These are phyloP conservation scores for Drepanosiphum platanoidis DNA, from an alignment of 2,888 invertebrate genomes.

Conservation along the genomic window DNA sequence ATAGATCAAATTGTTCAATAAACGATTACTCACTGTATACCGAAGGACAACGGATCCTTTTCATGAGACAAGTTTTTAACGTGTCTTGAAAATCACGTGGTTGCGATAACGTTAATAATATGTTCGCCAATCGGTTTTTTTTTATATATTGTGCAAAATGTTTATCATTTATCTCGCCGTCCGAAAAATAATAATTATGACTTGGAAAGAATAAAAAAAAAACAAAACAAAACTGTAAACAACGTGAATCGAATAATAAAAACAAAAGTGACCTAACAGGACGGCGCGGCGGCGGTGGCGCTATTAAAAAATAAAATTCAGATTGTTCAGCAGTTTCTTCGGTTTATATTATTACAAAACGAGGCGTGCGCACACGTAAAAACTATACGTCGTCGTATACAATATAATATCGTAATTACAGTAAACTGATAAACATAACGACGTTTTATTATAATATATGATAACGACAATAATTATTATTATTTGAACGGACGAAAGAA, in stretches of 20 bases:
- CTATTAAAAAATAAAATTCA: not conserved
- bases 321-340: not conserved
- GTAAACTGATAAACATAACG: no score
- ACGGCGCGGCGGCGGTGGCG: not conserved
- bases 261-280: not conserved
- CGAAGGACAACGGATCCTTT: not conserved
- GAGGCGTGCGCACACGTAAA: no score
- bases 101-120: not conserved
- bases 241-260: not conserved
- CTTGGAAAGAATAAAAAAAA: not conserved
- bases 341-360: no score
- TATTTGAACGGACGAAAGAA: not conserved
- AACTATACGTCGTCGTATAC: no score
- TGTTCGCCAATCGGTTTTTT: not conserved
- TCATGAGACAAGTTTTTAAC: not conserved
- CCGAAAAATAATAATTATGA: not conserved
- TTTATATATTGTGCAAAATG: not conserved
- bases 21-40: not conserved
- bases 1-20: not conserved
- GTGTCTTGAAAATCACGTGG: not conserved
- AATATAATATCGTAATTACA: no score
- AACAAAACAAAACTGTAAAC: no score
- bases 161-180: not conserved
- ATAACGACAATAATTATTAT: not conserved
- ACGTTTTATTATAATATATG: not conserved